A percentile compares a stretch with the other conserved stretches of the same genome.
Conservation (phyloP, 1,140 invertebrate genomes). For the Mya arenaria region DNA sequence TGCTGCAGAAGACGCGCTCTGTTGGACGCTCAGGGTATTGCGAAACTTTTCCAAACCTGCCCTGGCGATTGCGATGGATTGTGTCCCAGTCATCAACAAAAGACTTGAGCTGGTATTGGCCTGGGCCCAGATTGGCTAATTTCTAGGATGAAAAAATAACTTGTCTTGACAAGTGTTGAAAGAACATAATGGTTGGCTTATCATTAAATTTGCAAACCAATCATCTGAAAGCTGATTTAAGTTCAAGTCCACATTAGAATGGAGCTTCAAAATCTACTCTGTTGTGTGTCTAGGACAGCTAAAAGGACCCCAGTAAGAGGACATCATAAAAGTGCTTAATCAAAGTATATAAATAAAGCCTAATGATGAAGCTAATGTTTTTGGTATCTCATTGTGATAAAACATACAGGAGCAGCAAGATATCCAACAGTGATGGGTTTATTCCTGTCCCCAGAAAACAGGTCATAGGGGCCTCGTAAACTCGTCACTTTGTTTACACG, state of each 20-base stretch:
- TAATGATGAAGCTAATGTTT: no score
- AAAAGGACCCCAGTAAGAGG: no score
- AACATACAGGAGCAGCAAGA: slow-evolving; percentile 76
- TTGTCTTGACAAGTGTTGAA: neutral
- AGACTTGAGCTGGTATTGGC: slow-evolving; percentile 77
- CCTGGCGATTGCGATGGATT: slow-evolving; percentile 69
- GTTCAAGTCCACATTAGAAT: neutral
- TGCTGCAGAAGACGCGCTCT: slow-evolving; percentile 74
- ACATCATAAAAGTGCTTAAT: no score
- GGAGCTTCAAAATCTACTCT: no score
- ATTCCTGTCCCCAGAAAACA: slow-evolving; percentile 78
- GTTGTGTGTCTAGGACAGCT: no score
- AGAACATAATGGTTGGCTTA: no score
- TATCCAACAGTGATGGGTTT: slow-evolving; percentile 78
- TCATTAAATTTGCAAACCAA: no score
- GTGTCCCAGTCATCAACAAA: slow-evolving; percentile 74
- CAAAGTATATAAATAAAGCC: no score
- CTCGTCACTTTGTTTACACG: slow-evolving; percentile 73
- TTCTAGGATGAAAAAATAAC: slow-evolving; percentile 59
- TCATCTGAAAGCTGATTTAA: no score
- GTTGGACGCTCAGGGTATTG: slow-evolving; percentile 72
- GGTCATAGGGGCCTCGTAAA: slow-evolving; percentile 76
- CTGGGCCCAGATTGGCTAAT: slow-evolving; percentile 74
- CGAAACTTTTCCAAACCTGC: slow-evolving; percentile 74
- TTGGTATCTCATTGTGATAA: no score